Conservation (phyloP, 2,888 invertebrate genomes). For the Atrina japonica region DNA sequence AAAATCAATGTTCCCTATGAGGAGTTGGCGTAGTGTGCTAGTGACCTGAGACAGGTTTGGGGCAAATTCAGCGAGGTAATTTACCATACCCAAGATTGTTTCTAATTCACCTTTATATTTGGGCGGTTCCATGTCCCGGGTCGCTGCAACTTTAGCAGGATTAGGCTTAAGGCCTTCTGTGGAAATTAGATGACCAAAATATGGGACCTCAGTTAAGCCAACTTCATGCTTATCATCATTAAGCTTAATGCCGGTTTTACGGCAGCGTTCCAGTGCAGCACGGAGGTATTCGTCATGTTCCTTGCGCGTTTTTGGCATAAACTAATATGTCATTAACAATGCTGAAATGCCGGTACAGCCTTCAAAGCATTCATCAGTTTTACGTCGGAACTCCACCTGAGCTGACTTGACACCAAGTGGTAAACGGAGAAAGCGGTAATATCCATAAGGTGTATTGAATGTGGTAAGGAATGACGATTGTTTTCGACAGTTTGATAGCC, state of each 20-base stretch:
- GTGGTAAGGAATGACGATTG: conserved; percentile 1
- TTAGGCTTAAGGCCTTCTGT: conserved; percentile 33
- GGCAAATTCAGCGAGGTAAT: neutral
- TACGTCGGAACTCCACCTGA: neutral
- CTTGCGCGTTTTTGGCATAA: conserved; percentile 33
- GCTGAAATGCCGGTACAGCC: neutral
- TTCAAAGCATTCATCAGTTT: neutral
- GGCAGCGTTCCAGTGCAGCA: conserved; percentile 32
- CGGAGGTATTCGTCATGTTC: conserved; percentile 51
- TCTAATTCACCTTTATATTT: too few relatives aligned
- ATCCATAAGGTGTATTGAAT: neutral
- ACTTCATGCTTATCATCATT: conserved; percentile 45
- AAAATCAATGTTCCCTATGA: neutral
- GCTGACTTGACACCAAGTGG: neutral
- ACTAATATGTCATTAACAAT: conserved; percentile 49
- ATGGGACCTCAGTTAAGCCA: conserved; percentile 36
- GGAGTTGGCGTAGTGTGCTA: neutral
- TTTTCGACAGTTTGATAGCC: neutral
- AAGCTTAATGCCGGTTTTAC: conserved; percentile 36
- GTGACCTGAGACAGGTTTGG: neutral
- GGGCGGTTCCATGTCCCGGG: too few relatives aligned
- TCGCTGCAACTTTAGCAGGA: neutral
- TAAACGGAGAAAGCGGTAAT: neutral
- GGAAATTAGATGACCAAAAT: conserved; percentile 44
- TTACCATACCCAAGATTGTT: too few relatives aligned